Conservation (phyloP, 2,797 vertebrate species). For the Sebastes ruberrimus region DNA sequence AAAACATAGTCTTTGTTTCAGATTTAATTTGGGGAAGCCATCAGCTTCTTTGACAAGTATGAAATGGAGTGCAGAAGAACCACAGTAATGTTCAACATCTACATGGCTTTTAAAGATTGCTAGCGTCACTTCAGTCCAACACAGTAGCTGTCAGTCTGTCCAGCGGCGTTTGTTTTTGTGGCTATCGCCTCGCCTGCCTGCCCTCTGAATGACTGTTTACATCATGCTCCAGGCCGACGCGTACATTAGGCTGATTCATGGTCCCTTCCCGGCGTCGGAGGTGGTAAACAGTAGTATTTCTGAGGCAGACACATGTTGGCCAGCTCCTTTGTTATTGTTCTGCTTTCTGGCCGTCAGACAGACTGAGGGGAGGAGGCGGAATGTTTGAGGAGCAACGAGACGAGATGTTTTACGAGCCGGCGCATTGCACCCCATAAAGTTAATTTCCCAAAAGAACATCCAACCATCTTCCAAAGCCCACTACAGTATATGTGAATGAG, state of each 20-base stretch:
- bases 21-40: background rate
- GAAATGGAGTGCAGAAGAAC: background rate
- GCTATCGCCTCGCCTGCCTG: background rate
- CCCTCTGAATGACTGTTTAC: constrained; percentile 49
- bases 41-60: background rate
- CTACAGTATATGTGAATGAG: background rate
- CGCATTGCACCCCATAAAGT: constrained; percentile 46
- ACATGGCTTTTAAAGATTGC: background rate
- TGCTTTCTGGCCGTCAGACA: constrained; percentile 21
- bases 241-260: constrained; percentile 54
- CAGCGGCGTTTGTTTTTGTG: constrained; percentile 7
- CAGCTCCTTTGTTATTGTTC: constrained; percentile 52
- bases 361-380: background rate
- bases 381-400: constrained; percentile 21
- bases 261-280: background rate
- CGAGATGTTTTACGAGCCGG: constrained; percentile 50
- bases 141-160: constrained; percentile 10
- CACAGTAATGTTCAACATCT: background rate
- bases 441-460: constrained; percentile 46
- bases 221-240: background rate
- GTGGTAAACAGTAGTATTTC: constrained; percentile 56
- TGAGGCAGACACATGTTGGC: constrained; percentile 37
- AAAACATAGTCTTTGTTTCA: background rate
- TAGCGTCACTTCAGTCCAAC: background rate
- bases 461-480: background rate